Percentiles rank a stretch among this genome's conserved stretches.
Conservation (phyloP, 2,888 invertebrate genomes). For the Tenthredo notha region DNA sequence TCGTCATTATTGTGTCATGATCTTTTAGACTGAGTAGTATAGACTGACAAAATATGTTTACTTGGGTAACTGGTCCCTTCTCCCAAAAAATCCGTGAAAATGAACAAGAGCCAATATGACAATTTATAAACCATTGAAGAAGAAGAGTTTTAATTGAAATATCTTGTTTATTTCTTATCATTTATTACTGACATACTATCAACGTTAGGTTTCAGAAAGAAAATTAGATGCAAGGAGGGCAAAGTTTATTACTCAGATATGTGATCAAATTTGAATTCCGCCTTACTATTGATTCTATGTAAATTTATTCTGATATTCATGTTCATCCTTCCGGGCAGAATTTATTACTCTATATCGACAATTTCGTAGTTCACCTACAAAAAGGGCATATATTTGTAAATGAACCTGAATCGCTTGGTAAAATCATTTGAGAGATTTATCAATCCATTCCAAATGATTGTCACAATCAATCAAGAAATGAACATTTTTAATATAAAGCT, state of each 20-base stretch:
- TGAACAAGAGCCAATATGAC: not conserved
- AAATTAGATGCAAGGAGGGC: constrained; percentile 1
- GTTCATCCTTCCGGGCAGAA: not conserved
- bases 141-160: not conserved
- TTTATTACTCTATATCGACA: constrained; percentile 9
- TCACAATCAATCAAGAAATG: not conserved
- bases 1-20: not conserved
- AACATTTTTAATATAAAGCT: not conserved
- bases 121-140: not conserved
- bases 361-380: not conserved
- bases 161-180: not conserved
- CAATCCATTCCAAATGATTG: not conserved
- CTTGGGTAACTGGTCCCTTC: not conserved
- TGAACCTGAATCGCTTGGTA: not conserved
- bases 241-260: constrained; percentile 22
- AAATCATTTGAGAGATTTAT: not conserved
- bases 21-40: not conserved
- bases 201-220: not conserved
- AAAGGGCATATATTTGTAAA: not conserved
- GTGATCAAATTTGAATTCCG: not conserved
- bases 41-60: not conserved
- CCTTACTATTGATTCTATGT: constrained; percentile 23
- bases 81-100: not conserved
- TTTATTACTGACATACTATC: not conserved
- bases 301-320: constrained; percentile 30